Conservation (phyloP, 1,140 invertebrate genomes). For the Cyclina sinensis region DNA sequence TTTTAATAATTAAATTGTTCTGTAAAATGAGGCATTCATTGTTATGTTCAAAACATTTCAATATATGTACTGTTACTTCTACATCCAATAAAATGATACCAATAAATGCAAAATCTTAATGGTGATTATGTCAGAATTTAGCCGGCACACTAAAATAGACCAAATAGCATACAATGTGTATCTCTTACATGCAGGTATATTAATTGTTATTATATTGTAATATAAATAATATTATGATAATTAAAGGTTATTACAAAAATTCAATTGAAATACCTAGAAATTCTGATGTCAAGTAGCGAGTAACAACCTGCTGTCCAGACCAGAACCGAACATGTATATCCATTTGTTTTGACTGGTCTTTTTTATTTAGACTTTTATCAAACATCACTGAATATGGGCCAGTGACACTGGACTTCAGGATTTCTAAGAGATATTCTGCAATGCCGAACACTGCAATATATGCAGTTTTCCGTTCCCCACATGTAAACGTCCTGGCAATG, state of each 20-base stretch:
- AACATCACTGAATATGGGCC: constrained; percentile 63
- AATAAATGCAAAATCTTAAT: neutral
- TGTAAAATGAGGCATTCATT: neutral
- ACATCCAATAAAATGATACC: too few relatives aligned
- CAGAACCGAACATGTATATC: constrained; percentile 62
- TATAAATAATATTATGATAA: neutral
- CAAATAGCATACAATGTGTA: neutral
- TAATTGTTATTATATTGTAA: neutral
- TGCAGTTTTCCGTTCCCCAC: constrained; percentile 52
- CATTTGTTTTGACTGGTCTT: too few relatives aligned
- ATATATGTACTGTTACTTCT: neutral
- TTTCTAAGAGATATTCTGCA: constrained; percentile 50
- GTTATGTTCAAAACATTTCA: neutral
- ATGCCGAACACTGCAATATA: constrained; percentile 69
- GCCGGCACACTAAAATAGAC: neutral
- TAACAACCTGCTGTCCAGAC: constrained; percentile 42
- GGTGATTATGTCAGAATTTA: neutral
- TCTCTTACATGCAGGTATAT: neutral
- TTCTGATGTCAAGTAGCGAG: constrained; percentile 57
- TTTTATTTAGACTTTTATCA: constrained; percentile 69
- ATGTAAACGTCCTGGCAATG: too few relatives aligned
- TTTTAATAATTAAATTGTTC: neutral
- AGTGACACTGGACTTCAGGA: neutral
- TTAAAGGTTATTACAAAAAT: too few relatives aligned
- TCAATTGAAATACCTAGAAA: too few relatives aligned